A percentile compares a stretch with the other conserved stretches of the same genome.
phyloP scores from a whole-genome alignment of 2,113 vertebrate species.

The Bombycilla garrulus region DNA sequence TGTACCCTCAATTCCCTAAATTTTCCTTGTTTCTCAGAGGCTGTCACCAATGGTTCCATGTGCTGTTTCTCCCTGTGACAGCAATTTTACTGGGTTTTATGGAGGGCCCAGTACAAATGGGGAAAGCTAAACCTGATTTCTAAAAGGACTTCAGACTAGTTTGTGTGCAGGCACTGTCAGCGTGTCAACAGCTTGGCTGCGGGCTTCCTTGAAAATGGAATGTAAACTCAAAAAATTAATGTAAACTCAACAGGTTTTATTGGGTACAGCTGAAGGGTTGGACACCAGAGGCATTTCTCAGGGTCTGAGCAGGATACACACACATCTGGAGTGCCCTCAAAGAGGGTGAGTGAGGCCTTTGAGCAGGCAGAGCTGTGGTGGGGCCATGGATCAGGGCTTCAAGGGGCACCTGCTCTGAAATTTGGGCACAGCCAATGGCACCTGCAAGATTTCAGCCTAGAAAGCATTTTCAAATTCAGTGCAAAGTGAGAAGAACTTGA shows the following conservation, averaged over 20 bases:
- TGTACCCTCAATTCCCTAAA: not conserved
- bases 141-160: not conserved
- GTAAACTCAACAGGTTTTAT: not conserved
- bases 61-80: not conserved
- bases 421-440: not conserved
- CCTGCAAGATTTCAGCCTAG: not conserved
- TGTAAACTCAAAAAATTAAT: not conserved
- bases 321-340: not conserved
- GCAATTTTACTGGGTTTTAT: not conserved
- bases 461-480: not conserved
- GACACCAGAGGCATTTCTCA: not conserved
- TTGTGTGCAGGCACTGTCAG: not conserved
- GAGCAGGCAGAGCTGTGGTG: not conserved
- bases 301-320: not conserved
- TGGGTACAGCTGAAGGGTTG: not conserved
- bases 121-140: not conserved
- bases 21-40: not conserved
- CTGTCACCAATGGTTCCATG: fast-evolving
- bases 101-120: not conserved
- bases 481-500: not conserved
- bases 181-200: fast-evolving
- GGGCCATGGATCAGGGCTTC: too few species aligned
- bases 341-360: not conserved
- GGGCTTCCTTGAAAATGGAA: not conserved
- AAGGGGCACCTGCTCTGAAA: not conserved